Percentiles rank a stretch among this genome's conserved stretches.
Conservation (phyloP, 2,797 vertebrate species). For the Loris lydekkerianus region DNA sequence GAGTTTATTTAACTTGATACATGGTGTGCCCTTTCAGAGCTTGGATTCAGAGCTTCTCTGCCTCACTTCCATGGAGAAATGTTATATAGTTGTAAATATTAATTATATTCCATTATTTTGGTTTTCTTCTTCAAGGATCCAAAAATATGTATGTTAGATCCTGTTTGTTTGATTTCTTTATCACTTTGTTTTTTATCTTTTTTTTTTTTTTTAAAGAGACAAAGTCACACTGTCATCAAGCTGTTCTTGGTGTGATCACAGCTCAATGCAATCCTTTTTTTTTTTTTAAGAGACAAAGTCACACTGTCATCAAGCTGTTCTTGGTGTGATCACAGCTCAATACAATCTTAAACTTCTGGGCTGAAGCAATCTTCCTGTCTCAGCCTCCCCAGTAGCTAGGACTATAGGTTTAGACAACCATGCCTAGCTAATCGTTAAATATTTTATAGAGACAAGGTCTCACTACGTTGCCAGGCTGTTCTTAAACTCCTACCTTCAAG, state of each 20-base stretch:
- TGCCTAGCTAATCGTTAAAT: too few relatives aligned
- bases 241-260: too few relatives aligned
- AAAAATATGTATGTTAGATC: conserved; percentile 24
- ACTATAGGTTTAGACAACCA: too few relatives aligned
- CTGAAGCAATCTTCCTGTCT: too few relatives aligned
- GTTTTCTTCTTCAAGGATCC: conserved; percentile 40
- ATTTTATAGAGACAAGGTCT: too few relatives aligned
- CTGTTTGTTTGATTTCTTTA: conserved; percentile 41
- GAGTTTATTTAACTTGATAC: conserved; percentile 1
- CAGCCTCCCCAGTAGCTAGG: too few relatives aligned
- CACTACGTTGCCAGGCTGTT: neutral
- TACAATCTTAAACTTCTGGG: too few relatives aligned
- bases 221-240: too few relatives aligned
- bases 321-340: too few relatives aligned
- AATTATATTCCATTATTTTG: conserved; percentile 64
- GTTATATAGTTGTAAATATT: conserved; percentile 51
- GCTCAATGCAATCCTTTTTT: neutral
- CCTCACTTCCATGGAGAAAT: neutral
- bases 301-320: too few relatives aligned
- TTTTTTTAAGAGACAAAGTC: too few relatives aligned
- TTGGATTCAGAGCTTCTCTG: neutral
- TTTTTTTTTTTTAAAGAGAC: too few relatives aligned
- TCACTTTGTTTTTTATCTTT: neutral
- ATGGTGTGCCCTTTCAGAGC: neutral
- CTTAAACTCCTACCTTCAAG: neutral